Conservation (phyloP, 2,113 vertebrate genomes). For the Balaenoptera acutorostrata region DNA sequence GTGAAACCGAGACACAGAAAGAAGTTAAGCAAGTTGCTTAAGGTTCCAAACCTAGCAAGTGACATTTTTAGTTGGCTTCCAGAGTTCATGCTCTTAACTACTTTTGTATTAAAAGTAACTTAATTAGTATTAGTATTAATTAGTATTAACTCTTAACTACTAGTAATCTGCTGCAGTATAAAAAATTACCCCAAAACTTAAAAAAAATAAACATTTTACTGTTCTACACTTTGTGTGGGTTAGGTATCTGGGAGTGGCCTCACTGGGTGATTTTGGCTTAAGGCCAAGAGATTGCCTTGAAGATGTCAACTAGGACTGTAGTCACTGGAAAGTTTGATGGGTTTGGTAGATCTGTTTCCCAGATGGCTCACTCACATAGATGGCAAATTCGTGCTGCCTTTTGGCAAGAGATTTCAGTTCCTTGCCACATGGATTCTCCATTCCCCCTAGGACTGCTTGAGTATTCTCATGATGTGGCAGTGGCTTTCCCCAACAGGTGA, state of each 20-base stretch:
- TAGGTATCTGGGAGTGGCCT: background rate
- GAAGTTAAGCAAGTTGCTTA: slow-evolving; percentile 3
- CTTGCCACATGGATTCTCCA: background rate
- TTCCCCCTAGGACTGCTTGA: background rate
- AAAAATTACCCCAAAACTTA: background rate
- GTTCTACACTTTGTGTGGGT: background rate
- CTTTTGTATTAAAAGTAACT: background rate
- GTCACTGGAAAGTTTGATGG: background rate
- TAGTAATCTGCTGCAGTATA: background rate
- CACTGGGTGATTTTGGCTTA: background rate
- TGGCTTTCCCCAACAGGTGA: background rate
- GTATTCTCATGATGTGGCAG: background rate
- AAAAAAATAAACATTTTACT: background rate
- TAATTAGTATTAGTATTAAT: background rate
- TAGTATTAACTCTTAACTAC: background rate
- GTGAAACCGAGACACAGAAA: background rate
- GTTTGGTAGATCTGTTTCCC: background rate
- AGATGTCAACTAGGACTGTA: background rate
- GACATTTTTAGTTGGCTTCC: background rate
- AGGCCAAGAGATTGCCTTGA: background rate
- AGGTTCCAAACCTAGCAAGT: background rate
- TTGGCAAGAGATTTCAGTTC: background rate
- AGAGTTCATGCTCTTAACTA: background rate
- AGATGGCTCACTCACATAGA: background rate
- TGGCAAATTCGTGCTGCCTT: background rate